These are phyloP conservation scores for Euphysa ruthae DNA, from an alignment of 30 jellyfish, hydroid and myxozoan species.

Conservation along the genomic window DNA sequence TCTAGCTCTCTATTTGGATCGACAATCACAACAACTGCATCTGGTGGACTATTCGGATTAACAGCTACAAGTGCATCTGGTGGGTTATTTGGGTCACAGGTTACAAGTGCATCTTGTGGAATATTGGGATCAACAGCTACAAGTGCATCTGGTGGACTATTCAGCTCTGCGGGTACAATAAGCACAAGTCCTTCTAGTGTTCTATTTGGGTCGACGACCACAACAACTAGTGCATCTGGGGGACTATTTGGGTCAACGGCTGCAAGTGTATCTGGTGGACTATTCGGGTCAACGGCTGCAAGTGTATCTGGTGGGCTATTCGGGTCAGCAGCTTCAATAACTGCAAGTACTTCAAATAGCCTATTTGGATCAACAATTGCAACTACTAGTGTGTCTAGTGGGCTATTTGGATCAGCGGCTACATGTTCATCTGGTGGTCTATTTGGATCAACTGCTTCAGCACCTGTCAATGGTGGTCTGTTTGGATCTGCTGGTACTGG, in stretches of 20 bases:
- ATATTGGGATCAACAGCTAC: conserved; percentile 22
- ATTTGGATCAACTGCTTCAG: conserved; percentile 38
- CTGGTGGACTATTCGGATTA: conserved; percentile 28
- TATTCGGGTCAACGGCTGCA: conserved; percentile 25
- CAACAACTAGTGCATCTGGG: conserved; percentile 21
- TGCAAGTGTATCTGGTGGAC: conserved; percentile 18
- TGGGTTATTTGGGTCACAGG: conserved; percentile 28
- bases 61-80: background rate
- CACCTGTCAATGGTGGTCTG: conserved; percentile 22
- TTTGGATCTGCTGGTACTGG: conserved; percentile 41
- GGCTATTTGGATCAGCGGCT: conserved; percentile 31
- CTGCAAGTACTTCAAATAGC: conserved; percentile 6
- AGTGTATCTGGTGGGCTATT: conserved; percentile 20
- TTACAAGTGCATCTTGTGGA: conserved; percentile 18
- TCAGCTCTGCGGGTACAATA: conserved; percentile 15
- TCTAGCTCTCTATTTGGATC: conserved; percentile 43
- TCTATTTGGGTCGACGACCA: conserved; percentile 22
- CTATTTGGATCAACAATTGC: conserved; percentile 7
- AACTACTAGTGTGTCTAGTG: conserved; percentile 10
- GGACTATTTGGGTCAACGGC: conserved; percentile 44
- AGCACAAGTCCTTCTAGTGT: conserved; percentile 13
- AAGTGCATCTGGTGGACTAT: conserved; percentile 11
- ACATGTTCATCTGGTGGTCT: conserved; percentile 36
- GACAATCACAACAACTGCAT: conserved; percentile 27
- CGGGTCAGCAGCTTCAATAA: conserved; percentile 4